Evolutionary conservation across 2,113 vertebrate species (phyloP), one percentile per base, ranked within the genome.

Genomic region (Tragelaphus buxtoni): DNA sequence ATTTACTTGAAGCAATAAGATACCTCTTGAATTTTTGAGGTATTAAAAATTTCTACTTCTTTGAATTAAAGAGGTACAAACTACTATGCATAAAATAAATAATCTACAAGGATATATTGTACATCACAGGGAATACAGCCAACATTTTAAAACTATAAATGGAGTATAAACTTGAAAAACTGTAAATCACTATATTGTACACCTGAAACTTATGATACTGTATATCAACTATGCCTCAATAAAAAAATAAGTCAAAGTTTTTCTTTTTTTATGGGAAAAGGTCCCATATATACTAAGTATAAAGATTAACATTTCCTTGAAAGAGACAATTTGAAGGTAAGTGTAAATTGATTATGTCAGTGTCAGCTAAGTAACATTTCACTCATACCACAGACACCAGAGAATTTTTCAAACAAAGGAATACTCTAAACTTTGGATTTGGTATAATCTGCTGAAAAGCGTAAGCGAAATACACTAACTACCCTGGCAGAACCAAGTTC

Each of bases 361-460:
- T 51, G 74, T 88, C n/a, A 83, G 42, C 10, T 60, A 86, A 90
- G 12, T 39, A 61, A 90, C n/a, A 81, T 22, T 88, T 85, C 32
- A 83, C 28, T 82, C 12, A 58, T 45, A 82, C 7, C 4, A 76
- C 1, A 94, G 35, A 87, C 56, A 65, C 4, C 7, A 77, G 3
- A 80, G 69, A 80, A 90, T 63, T 77, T 65, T 92, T 79, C 60
- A 92, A 91, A 88, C 45, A 92, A 96, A 86, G 53, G 35, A 77
- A 77, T 86, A 86, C 5, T 76, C 22, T 85, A 90, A 84, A 45
- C 32, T 91, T 49, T 22, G 55, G 0, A 92, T 45, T 20, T 80
- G 32, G 45, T 56, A 96, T 49, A 39, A 63, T 26, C 22, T 91
- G 81, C 26, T 85, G 30, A 35, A 93, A 63, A 77, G 11, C 2